Base-by-base conservation (phyloP, 1,140 invertebrate species). In the Lepidurus apus region DNA sequence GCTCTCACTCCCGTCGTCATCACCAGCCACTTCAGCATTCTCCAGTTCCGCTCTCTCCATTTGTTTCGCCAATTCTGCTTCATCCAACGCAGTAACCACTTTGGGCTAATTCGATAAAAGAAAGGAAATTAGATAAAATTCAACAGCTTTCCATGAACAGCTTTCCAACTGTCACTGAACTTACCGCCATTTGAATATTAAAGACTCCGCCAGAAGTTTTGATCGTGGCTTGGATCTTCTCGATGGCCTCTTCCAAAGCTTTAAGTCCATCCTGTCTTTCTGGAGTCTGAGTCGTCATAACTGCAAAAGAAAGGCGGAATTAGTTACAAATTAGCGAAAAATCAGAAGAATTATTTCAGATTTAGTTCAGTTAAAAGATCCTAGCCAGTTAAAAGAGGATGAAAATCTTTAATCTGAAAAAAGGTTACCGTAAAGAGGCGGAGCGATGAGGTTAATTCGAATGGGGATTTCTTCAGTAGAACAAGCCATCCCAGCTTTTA, bases 381-480 rank as follows among this genome's bases (percentile, higher is more conserved):
- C n/a, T n/a, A n/a, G n/a, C n/a, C n/a, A n/a, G n/a, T n/a, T n/a
- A n/a, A n/a, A n/a, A n/a, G n/a, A n/a, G 65, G 42, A 53, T 77
- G 75, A 76, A 79, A 81, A 81, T 26, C 13, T 80, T 24, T 75
- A 9, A 82, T n/a, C 43, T 21, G 3, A 78, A 74, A 7, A 74
- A 10, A 9, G 13, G 43, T 8, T 88, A 93, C 92, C 92, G 89
- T 98, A 99, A 80, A 97, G 87, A 65, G 98, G 98, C 73, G 98
- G 97, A 47, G 98, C 98, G 85, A 99, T 99, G 75, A 99, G 87
- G 87, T 99, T 99, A 82, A 99, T 99, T 87, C 98, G 98, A 81
- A 99, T 97, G 8, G 95, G 95, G 86, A 99, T 90, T 81, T 96
- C 93, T 82, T 94, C 92, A 8, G 94, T 97, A 5, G 96, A 97